Base-by-base conservation (phyloP, 2,113 vertebrate genomes). In the Myodes glareolus region DNA sequence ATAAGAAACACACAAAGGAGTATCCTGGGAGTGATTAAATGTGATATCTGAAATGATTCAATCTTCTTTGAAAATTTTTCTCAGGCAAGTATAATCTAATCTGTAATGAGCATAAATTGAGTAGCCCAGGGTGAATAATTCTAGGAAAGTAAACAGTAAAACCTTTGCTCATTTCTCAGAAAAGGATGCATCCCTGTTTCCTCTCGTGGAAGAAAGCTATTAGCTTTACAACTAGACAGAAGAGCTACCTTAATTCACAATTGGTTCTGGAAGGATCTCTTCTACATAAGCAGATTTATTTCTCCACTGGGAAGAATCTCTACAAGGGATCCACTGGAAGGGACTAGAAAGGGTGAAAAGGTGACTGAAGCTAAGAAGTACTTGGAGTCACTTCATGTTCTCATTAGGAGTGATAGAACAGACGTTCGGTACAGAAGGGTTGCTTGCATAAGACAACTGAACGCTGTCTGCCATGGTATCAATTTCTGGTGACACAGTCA, bases 61-160 rank as follows among this genome's bases (percentile, higher is more conserved):
- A 65, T 68, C 31, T 72, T 21, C 55, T 75, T 36, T 42, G 77
- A 88, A 88, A 88, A 55, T 86, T 85, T 70, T 91, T 90, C 72
- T 89, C 84, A 70, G 36, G 11, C 47, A 95, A 76, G 67, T 85
- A 85, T 42, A 88, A 52, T 85, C 55, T 93, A 88, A 19, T 16
- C 55, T 42, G 21, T 81, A 89, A 95, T 87, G 39, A 94, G 67
- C 90, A n/a, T 31, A 68, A 45, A 78, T 87, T 27, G 93, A 92
- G 5, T 58, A 47, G 47, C 23, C 88, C 29, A 89, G 47, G n/a
- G 23, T 17, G 29, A 87, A n/a, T 55, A 88, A 88, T 42, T 85
- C 55, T 33, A 91, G 33, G 67, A 76, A 80, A 70, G 27, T 63
- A 55, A 93, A 81, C 7, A 95, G 67, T 1, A 80, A 80, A 92